phyloP scores from a whole-genome alignment of 2,888 invertebrate species.

The Salticus scenicus region DNA sequence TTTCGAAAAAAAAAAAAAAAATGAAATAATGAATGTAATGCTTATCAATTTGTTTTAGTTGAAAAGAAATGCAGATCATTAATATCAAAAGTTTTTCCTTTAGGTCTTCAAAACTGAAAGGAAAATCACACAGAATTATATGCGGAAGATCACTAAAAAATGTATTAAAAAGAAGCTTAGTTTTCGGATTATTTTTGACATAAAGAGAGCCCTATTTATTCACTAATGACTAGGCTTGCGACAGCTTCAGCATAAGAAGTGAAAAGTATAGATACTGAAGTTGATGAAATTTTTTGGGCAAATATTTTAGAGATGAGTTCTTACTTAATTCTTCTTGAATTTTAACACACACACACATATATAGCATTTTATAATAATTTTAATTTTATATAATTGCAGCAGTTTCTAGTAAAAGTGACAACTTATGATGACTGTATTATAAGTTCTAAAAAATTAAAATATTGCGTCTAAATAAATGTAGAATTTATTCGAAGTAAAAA shows the following conservation, averaged over 20 bases:
- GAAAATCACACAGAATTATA: not conserved
- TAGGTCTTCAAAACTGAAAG: not conserved
- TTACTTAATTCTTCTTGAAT: no score
- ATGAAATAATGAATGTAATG: not conserved
- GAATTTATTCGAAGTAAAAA: no score
- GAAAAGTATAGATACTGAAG: not conserved
- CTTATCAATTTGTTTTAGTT: not conserved
- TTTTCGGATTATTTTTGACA: not conserved
- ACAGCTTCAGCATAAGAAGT: not conserved
- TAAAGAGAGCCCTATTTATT: not conserved
- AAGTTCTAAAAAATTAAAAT: no score
- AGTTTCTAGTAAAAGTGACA: no score
- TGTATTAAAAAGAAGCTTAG: not conserved
- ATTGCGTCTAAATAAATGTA: no score
- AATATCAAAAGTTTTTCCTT: not conserved
- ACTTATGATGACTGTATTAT: no score
- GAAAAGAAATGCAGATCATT: not conserved
- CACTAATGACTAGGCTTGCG: not conserved
- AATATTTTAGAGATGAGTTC: no score
- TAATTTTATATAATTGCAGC: no score
- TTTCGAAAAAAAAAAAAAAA: no score
- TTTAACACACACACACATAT: no score
- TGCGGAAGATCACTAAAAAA: not conserved
- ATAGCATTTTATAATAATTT: no score
- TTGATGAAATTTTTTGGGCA: not conserved